Evolutionary conservation across 2,888 invertebrate genomes (phyloP).

Genomic region (Pollenia angustigena): DNA sequence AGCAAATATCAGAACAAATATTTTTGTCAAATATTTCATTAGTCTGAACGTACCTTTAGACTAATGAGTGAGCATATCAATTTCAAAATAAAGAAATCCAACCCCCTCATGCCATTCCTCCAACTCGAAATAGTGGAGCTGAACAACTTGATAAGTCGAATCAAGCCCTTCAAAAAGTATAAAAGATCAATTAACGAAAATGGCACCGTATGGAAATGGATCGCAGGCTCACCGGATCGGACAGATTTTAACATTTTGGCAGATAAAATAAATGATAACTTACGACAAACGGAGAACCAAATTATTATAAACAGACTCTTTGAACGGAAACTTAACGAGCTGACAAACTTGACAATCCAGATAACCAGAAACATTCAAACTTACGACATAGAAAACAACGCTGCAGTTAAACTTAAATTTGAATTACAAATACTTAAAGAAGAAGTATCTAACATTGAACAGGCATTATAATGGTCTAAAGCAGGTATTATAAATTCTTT

Average conservation of each 20-base stretch:
- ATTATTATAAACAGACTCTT: constrained; percentile 20
- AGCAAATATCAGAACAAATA: too few relatives aligned
- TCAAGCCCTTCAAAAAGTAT: neutral
- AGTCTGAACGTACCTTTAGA: too few relatives aligned
- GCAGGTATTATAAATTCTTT: neutral
- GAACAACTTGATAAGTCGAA: neutral
- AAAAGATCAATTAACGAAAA: constrained; percentile 32
- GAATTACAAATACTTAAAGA: constrained; percentile 12
- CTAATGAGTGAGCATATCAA: neutral
- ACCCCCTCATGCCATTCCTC: constrained; percentile 14
- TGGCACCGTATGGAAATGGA: constrained; percentile 21
- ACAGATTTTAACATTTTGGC: constrained; percentile 14
- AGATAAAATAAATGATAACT: constrained; percentile 21
- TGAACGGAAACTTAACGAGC: neutral
- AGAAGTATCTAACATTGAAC: constrained; percentile 14
- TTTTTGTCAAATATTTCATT: too few relatives aligned
- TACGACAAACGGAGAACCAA: constrained; percentile 14
- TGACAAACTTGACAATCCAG: constrained; percentile 3
- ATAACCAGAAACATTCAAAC: neutral
- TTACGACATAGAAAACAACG: neutral
- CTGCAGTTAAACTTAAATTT: neutral
- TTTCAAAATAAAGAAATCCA: constrained; percentile 10
- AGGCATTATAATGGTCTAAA: neutral
- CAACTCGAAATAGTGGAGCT: constrained; percentile 10
- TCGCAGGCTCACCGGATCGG: constrained; percentile 2